Evolutionary conservation across 2,113 vertebrate genomes (phyloP).

Genomic region (Ciconia boyciana): DNA sequence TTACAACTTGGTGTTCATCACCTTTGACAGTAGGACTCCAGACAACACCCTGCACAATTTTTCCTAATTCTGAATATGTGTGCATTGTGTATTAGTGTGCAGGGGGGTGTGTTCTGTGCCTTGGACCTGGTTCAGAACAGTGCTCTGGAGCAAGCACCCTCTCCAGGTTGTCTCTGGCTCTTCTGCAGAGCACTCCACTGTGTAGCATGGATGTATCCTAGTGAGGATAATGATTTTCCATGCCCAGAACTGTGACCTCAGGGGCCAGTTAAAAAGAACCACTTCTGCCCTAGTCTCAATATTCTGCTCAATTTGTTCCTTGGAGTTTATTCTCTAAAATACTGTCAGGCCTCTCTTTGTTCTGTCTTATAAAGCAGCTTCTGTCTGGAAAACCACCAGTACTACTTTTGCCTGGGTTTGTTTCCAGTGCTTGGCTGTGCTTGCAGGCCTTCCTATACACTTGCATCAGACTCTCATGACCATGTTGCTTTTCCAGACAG

Average conservation of each 20-base stretch:
- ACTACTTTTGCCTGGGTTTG: not conserved
- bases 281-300: not conserved
- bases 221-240: not conserved
- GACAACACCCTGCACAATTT: not conserved
- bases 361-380: not conserved
- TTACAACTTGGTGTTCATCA: not conserved
- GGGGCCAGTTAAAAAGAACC: not conserved
- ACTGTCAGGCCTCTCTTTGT: not conserved
- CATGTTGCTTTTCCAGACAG: not conserved
- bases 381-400: not conserved
- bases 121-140: not conserved
- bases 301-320: fast-evolving
- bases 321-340: not conserved
- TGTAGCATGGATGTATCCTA: not conserved
- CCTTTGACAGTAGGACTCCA: not conserved
- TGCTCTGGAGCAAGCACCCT: not conserved
- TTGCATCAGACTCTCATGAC: not conserved
- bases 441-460: not conserved
- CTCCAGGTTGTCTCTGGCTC: not conserved
- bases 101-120: not conserved
- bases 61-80: not conserved
- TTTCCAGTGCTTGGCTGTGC: not conserved
- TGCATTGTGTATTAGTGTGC: fast-evolving
- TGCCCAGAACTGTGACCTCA: not conserved
- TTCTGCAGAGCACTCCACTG: not conserved